phyloP scores from a whole-genome alignment of 1,140 invertebrate genomes.

The Campodea augens region DNA sequence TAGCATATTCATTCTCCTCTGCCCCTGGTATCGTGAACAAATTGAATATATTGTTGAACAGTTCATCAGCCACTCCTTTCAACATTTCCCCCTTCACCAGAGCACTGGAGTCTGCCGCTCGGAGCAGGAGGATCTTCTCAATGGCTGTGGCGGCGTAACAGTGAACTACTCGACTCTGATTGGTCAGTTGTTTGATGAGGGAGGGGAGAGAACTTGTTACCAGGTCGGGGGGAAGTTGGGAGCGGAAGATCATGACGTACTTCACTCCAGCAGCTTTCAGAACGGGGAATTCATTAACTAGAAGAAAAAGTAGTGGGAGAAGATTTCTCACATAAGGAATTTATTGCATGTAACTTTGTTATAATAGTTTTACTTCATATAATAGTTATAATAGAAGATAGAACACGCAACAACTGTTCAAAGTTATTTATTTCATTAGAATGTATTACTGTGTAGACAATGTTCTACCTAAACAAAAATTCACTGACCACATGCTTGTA shows the following conservation, averaged over 20 bases:
- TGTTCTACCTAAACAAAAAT: no score
- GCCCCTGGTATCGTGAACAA: slow-evolving; percentile 49
- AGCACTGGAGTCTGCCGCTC: slow-evolving; percentile 29
- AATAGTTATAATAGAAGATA: no score
- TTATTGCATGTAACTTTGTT: no score
- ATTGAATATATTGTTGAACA: slow-evolving; percentile 55
- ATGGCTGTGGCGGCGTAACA: slow-evolving; percentile 83
- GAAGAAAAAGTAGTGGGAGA: slow-evolving; percentile 20
- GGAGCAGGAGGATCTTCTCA: slow-evolving; percentile 69
- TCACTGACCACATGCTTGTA: no score
- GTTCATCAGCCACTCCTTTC: slow-evolving; percentile 35
- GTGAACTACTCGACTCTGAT: slow-evolving; percentile 67
- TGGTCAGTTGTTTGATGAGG: slow-evolving; percentile 49
- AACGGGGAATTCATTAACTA: slow-evolving; percentile 72
- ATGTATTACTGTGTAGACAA: no score
- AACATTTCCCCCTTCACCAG: slow-evolving; percentile 36
- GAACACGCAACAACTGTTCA: no score
- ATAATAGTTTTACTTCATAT: no score
- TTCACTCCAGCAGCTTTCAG: slow-evolving; percentile 91
- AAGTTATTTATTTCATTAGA: no score
- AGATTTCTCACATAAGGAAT: slow-evolving; percentile 10
- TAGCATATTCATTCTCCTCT: slow-evolving; percentile 88
- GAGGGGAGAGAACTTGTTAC: slow-evolving; percentile 52
- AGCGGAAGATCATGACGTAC: slow-evolving; percentile 88
- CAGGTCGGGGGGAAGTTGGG: slow-evolving; percentile 59